phyloP scores from a whole-genome alignment of 2,113 vertebrate species.

The Pygoscelis antarcticus region DNA sequence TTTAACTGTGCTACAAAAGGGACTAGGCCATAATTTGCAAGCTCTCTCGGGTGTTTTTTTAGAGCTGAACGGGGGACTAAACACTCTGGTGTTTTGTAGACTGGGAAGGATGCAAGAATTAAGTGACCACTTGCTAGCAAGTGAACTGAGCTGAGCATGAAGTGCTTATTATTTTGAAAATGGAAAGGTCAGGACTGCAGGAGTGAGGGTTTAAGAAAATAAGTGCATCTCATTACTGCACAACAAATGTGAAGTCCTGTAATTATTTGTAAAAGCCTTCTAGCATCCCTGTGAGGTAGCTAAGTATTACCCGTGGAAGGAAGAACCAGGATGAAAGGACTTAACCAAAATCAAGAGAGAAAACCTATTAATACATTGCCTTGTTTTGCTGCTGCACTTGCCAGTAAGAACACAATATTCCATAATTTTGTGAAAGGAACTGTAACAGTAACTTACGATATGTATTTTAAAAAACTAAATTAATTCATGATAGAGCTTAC shows the following conservation, averaged over 20 bases:
- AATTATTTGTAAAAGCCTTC: constrained; percentile 51
- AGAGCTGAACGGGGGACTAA: not conserved
- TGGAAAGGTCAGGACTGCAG: constrained; percentile 28
- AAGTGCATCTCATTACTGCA: constrained; percentile 8
- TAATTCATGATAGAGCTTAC: not conserved
- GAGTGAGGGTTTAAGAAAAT: constrained; percentile 28
- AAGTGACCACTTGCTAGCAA: constrained; percentile 20
- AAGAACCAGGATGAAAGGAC: not conserved
- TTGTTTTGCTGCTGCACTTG: not conserved
- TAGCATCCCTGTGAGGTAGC: constrained; percentile 17
- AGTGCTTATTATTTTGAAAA: constrained; percentile 47
- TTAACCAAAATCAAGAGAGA: not conserved
- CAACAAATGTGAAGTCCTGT: constrained; percentile 36
- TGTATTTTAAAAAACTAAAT: not conserved
- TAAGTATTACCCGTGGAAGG: not conserved
- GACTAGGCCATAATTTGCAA: not conserved
- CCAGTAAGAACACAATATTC: not conserved
- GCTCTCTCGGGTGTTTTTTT: not conserved
- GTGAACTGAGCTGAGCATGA: constrained; percentile 2
- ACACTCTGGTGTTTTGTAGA: not conserved
- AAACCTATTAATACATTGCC: not conserved
- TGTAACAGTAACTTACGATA: not conserved
- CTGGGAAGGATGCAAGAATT: not conserved
- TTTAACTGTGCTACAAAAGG: not conserved
- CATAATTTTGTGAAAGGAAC: not conserved